Percentiles rank a stretch among this genome's conserved stretches.
These are phyloP conservation scores for Cybosia mesomella DNA, from an alignment of 2,888 invertebrate genomes.

Conservation along the genomic window DNA sequence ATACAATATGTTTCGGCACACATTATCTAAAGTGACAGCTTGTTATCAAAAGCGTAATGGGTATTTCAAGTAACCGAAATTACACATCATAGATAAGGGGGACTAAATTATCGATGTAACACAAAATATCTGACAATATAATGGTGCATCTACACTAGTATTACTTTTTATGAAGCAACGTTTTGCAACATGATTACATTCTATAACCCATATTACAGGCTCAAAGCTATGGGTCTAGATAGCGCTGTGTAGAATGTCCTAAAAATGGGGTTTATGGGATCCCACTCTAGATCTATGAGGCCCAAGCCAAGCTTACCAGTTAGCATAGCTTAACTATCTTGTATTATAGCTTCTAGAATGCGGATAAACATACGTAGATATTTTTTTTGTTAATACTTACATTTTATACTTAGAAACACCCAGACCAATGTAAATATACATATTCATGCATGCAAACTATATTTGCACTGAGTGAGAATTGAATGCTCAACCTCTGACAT, in stretches of 20 bases:
- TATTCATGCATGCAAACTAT: no score
- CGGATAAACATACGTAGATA: no score
- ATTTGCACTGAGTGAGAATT: no score
- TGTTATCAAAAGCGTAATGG: conserved; percentile 15
- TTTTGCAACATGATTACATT: not conserved
- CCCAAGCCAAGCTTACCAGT: no score
- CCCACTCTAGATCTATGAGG: no score
- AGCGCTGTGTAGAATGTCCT: no score
- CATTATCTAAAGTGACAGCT: conserved; percentile 32
- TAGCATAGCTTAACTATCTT: no score
- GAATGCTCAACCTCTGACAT: not conserved
- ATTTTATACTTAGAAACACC: not conserved
- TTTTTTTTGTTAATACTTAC: no score
- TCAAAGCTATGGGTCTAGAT: no score
- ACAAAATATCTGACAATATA: not conserved
- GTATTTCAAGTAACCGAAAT: conserved; percentile 15
- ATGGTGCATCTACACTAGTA: not conserved
- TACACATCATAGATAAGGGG: not conserved
- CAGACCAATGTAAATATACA: no score
- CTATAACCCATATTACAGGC: not conserved
- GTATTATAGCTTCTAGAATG: no score
- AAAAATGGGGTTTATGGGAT: no score
- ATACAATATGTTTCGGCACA: conserved; percentile 5
- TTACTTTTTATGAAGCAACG: not conserved
- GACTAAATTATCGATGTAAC: conserved; percentile 13